Percentiles rank a stretch among this genome's conserved stretches.
phyloP scores from a whole-genome alignment of 2,888 invertebrate species.

The Alcis repandata region DNA sequence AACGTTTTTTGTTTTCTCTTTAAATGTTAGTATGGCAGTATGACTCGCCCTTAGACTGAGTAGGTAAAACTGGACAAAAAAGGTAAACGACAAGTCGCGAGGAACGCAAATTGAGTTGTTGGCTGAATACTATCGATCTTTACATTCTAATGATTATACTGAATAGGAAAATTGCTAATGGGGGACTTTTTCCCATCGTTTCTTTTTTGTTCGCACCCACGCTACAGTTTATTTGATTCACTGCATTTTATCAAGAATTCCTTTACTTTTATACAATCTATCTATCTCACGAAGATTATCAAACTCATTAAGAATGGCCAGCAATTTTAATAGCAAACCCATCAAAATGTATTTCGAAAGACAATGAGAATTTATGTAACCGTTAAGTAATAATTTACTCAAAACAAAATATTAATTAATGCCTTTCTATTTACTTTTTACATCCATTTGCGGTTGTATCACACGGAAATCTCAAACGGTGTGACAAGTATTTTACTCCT shows the following conservation, averaged over 20 bases:
- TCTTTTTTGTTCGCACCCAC: conserved; percentile 1
- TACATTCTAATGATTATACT: conserved; percentile 17
- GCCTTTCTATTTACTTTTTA: conserved; percentile 31
- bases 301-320: neutral
- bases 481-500: conserved; percentile 31
- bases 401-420: conserved; percentile 30
- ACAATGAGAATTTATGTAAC: conserved; percentile 23
- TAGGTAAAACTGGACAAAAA: conserved; percentile 56
- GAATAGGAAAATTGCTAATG: conserved; percentile 17
- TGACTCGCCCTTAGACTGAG: conserved; percentile 2
- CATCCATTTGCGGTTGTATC: conserved; percentile 27
- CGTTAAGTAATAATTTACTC: conserved; percentile 18
- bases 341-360: neutral
- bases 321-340: neutral
- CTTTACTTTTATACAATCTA: neutral
- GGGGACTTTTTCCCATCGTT: conserved; percentile 1
- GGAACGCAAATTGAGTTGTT: conserved; percentile 41
- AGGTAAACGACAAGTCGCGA: conserved; percentile 61
- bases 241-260: neutral
- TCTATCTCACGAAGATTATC: neutral
- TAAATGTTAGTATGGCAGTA: neutral
- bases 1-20: neutral
- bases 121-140: conserved; percentile 21
- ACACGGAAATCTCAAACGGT: conserved; percentile 31
- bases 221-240: neutral